Percentiles rank a stretch among this genome's conserved stretches.
Evolutionary conservation across 2,888 invertebrate species (phyloP).

Genomic region (Cheilosia impressa): DNA sequence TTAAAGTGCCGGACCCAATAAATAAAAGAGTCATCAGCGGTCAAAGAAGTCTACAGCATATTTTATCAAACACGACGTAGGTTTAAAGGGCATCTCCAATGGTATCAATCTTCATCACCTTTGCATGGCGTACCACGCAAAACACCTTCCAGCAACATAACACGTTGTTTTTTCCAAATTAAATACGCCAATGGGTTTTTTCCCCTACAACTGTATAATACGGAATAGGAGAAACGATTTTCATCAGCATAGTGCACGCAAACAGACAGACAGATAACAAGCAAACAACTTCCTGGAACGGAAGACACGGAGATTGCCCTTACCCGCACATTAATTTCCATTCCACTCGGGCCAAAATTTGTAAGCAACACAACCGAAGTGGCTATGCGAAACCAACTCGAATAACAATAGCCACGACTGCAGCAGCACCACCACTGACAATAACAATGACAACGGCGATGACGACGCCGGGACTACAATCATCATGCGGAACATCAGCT

Average conservation of each 20-base stretch:
- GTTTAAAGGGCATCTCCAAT: neutral
- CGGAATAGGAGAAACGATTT: neutral
- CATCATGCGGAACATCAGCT: slow-evolving; percentile 50
- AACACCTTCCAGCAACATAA: neutral
- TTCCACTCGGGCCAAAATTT: slow-evolving; percentile 11
- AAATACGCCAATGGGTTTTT: no score
- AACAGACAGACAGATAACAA: neutral
- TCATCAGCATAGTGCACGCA: neutral
- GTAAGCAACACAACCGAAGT: slow-evolving; percentile 2
- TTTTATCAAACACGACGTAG: neutral
- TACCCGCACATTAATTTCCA: slow-evolving; percentile 42
- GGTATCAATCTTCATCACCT: neutral
- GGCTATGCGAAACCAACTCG: neutral
- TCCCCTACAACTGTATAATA: neutral
- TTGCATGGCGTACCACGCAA: neutral
- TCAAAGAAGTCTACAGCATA: no score
- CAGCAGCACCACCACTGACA: neutral
- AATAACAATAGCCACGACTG: slow-evolving; percentile 15
- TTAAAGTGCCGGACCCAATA: no score
- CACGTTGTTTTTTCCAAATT: neutral
- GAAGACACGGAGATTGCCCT: slow-evolving; percentile 18
- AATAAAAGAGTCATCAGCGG: no score
- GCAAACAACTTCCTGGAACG: slow-evolving; percentile 11
- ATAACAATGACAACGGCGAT: neutral
- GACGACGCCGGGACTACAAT: slow-evolving; percentile 22